A percentile compares a stretch with the other conserved stretches of the same genome.
Evolutionary conservation across 2,113 vertebrate species (phyloP).

Genomic region (Anhinga anhinga): DNA sequence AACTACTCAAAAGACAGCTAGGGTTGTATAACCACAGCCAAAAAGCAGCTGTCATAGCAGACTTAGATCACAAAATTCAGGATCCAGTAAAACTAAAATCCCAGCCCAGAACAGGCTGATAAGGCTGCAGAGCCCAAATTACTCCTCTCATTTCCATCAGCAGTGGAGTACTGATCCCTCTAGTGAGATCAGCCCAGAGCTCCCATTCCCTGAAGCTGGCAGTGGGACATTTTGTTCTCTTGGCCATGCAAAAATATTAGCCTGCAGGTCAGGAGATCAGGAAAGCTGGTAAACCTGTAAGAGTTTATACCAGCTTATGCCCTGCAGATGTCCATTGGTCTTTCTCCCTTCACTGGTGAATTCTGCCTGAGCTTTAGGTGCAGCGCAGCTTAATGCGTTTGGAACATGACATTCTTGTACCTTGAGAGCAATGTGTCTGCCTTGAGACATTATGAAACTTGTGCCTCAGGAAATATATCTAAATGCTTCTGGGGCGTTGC

Average conservation of each 20-base stretch:
- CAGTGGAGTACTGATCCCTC: not conserved
- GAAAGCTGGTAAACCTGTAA: not conserved
- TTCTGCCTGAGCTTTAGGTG: not conserved
- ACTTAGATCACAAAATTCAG: not conserved
- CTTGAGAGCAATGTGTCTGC: not conserved
- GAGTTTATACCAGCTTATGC: not conserved
- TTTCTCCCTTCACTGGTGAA: not conserved
- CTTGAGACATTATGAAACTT: not conserved
- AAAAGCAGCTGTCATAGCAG: not conserved
- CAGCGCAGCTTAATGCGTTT: not conserved
- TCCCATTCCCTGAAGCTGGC: not conserved
- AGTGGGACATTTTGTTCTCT: not conserved
- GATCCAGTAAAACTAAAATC: not conserved
- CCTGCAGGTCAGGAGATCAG: not conserved
- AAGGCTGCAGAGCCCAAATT: not conserved
- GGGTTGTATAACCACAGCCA: not conserved
- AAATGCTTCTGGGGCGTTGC: not conserved
- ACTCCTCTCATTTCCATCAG: not conserved
- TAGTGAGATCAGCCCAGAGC: not conserved
- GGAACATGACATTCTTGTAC: not conserved
- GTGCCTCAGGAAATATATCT: not conserved
- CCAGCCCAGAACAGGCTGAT: not conserved
- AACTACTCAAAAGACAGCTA: not conserved
- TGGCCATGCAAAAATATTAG: not conserved
- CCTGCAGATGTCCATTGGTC: not conserved